Evolutionary conservation across 2,888 invertebrate genomes (phyloP).

Genomic region (Diabrotica balteata): DNA sequence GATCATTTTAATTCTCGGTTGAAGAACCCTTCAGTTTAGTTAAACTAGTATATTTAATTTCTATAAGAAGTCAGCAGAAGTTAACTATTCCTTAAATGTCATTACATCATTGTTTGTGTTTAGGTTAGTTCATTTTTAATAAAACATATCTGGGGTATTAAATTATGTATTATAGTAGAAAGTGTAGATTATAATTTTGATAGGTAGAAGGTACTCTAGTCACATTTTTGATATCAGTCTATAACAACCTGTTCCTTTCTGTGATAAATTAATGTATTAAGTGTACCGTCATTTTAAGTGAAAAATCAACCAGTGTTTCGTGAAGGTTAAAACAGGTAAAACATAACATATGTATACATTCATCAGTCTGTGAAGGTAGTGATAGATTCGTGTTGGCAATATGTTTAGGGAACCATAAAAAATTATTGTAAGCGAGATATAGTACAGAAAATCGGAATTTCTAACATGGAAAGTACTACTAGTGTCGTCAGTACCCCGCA

Average conservation of each 20-base stretch:
- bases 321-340: slow-evolving; percentile 15
- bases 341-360: slow-evolving; percentile 8
- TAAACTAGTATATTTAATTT: too few species aligned
- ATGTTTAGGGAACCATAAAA: slow-evolving; percentile 13
- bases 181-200: slow-evolving; percentile 41
- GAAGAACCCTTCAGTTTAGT: too few species aligned
- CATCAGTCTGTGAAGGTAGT: slow-evolving; percentile 9
- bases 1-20: too few species aligned
- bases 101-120: slow-evolving; percentile 39
- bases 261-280: slow-evolving; percentile 34
- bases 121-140: slow-evolving; percentile 39
- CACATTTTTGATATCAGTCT: slow-evolving; percentile 32
- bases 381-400: slow-evolving; percentile 11
- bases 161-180: slow-evolving; percentile 40
- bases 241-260: slow-evolving; percentile 27
- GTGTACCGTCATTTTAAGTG: slow-evolving; percentile 23
- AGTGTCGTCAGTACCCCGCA: slow-evolving; percentile 66
- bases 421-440: slow-evolving; percentile 4
- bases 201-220: slow-evolving; percentile 37
- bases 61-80: too few species aligned
- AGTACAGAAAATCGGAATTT: slow-evolving; percentile 11
- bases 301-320: slow-evolving; percentile 18
- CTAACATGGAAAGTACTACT: slow-evolving; percentile 25
- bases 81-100: slow-evolving; percentile 5
- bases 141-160: slow-evolving; percentile 41